A percentile compares a stretch with the other conserved stretches of the same genome.
phyloP scores from a whole-genome alignment of 2,888 invertebrate genomes.

The Drosophila macrospina region DNA sequence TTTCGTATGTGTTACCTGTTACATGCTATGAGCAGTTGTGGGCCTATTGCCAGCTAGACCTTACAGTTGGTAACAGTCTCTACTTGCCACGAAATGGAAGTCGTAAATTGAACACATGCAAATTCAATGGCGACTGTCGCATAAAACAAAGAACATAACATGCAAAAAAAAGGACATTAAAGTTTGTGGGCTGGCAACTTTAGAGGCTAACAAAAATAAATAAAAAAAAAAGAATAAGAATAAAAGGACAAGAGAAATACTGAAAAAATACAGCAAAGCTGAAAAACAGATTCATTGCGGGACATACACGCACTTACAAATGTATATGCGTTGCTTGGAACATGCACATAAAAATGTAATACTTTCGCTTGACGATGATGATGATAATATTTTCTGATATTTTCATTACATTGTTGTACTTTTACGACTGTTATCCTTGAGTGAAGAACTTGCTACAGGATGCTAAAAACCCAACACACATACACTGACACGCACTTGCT shows the following conservation, averaged over 20 bases:
- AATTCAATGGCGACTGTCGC: slow-evolving; percentile 45
- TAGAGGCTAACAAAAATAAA: slow-evolving; percentile 23
- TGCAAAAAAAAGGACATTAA: slow-evolving; percentile 50
- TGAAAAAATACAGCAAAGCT: not conserved
- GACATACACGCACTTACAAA: slow-evolving; percentile 27
- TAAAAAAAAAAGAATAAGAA: slow-evolving; percentile 9
- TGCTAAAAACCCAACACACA: slow-evolving; percentile 60
- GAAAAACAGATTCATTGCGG: slow-evolving; percentile 40
- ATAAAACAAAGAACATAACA: slow-evolving; percentile 39
- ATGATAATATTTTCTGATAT: slow-evolving; percentile 80
- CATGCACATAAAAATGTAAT: slow-evolving; percentile 70
- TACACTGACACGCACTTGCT: slow-evolving; percentile 27
- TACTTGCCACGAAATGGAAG: slow-evolving; percentile 24
- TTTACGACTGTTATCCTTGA: slow-evolving; percentile 82
- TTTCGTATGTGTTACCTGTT: slow-evolving; percentile 45
- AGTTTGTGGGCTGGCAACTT: slow-evolving; percentile 49
- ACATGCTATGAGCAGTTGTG: slow-evolving; percentile 28
- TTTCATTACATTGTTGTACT: slow-evolving; percentile 80
- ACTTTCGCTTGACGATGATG: slow-evolving; percentile 63
- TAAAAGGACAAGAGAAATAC: too few relatives aligned
- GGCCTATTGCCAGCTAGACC: slow-evolving; percentile 33
- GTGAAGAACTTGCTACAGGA: slow-evolving; percentile 80
- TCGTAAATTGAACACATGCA: slow-evolving; percentile 62
- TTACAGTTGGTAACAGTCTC: slow-evolving; percentile 27
- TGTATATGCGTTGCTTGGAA: slow-evolving; percentile 37